Evolutionary conservation across 30 jellyfish, hydroid and myxozoan species (phyloP).

Genomic region (Pseudorhiza aurosa): DNA sequence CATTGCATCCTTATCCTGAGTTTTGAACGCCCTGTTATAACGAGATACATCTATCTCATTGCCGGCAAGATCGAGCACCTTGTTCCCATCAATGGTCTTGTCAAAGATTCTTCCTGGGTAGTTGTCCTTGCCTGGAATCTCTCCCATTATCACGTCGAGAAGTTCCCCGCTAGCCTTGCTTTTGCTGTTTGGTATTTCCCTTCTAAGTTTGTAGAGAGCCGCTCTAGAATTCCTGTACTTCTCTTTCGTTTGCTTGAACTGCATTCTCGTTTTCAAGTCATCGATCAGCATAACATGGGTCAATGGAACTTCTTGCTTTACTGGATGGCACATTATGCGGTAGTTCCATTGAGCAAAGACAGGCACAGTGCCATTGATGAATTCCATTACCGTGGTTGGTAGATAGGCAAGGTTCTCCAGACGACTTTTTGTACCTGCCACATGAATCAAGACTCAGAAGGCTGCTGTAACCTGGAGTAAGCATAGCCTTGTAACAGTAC

Average conservation of each 20-base stretch:
- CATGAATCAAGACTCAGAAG: too few species aligned
- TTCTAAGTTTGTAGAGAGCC: conserved; percentile 69
- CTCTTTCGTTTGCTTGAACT: conserved; percentile 10
- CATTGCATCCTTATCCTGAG: conserved; percentile 76
- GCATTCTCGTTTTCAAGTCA: conserved; percentile 61
- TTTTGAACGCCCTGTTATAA: conserved; percentile 65
- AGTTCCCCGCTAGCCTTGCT: neutral
- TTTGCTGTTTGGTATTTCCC: neutral
- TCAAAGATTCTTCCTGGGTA: conserved; percentile 51
- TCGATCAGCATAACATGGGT: conserved; percentile 54
- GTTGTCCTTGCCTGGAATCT: conserved; percentile 71
- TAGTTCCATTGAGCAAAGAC: conserved; percentile 93
- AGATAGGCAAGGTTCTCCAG: conserved; percentile 78
- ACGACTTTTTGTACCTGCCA: conserved; percentile 78
- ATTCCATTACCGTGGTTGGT: conserved; percentile 76
- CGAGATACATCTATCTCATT: conserved; percentile 66
- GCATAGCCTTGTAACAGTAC: too few species aligned
- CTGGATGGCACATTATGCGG: conserved; percentile 87
- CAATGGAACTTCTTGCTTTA: conserved; percentile 57
- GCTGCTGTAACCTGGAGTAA: too few species aligned
- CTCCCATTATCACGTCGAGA: conserved; percentile 56
- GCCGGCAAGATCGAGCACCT: conserved; percentile 20
- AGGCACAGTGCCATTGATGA: conserved; percentile 60
- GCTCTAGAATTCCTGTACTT: conserved; percentile 57
- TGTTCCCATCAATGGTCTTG: conserved; percentile 29